phyloP scores from a whole-genome alignment of 2,888 invertebrate genomes.

The Ceraclea dissimilis region DNA sequence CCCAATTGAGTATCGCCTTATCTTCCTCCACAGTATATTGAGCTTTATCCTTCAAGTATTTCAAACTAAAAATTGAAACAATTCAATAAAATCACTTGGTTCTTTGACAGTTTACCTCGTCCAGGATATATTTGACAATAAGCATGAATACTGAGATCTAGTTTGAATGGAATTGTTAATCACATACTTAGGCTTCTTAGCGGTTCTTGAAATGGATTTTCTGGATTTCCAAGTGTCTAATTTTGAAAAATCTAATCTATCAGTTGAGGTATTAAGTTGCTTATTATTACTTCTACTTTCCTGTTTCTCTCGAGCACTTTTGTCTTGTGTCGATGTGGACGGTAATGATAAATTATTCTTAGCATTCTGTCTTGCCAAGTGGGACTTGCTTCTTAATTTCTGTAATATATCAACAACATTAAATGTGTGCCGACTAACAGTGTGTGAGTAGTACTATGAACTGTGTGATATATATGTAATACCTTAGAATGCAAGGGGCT shows the following conservation, averaged over 20 bases:
- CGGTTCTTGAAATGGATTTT: not conserved
- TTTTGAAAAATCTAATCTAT: not conserved
- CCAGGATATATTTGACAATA: no score
- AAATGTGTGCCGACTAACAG: no score
- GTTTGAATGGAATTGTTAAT: no score
- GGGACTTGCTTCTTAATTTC: not conserved
- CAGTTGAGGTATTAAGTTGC: not conserved
- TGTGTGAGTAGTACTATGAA: no score
- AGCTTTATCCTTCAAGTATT: conserved; percentile 1
- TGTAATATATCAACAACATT: not conserved
- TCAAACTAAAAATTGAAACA: not conserved
- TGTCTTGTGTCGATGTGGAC: no score
- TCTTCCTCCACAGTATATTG: conserved; percentile 33
- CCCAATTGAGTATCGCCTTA: conserved; percentile 37
- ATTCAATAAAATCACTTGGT: not conserved
- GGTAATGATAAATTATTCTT: not conserved
- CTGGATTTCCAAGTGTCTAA: not conserved
- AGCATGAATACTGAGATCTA: no score
- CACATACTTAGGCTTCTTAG: not conserved
- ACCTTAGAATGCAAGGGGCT: not conserved
- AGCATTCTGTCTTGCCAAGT: not conserved
- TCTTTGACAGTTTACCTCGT: no score
- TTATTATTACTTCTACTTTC: not conserved
- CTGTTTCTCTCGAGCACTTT: no score
- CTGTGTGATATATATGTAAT: no score